A percentile compares a stretch with the other conserved stretches of the same genome.
phyloP scores from a whole-genome alignment of 2,797 vertebrate species.

The Anas georgica region DNA sequence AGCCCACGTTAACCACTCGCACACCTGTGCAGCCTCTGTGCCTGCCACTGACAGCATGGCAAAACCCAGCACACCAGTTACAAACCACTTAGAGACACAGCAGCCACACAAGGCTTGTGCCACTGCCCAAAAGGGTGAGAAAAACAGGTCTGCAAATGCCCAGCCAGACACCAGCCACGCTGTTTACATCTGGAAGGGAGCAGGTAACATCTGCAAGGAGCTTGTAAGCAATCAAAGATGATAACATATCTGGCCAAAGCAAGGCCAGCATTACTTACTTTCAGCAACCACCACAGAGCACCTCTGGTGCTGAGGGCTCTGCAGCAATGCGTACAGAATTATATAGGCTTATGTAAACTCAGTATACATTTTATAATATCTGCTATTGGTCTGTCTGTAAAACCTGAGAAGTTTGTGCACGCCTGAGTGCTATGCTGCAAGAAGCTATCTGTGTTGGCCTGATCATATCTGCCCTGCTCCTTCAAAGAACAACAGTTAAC shows the following conservation, averaged over 20 bases:
- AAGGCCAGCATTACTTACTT: not conserved
- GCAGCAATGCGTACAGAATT: not conserved
- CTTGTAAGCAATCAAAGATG: not conserved
- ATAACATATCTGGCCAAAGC: not conserved
- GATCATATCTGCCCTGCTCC: not conserved
- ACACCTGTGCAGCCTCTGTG: not conserved
- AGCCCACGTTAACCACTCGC: not conserved
- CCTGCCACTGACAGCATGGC: rapidly evolving
- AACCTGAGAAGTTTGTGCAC: not conserved
- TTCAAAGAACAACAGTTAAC: not conserved
- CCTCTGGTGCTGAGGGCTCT: not conserved
- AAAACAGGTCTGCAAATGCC: not conserved
- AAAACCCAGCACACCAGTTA: not conserved
- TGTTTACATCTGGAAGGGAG: not conserved
- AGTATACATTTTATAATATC: not conserved
- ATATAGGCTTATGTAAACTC: not conserved
- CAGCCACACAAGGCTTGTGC: not conserved
- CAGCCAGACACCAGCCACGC: not conserved
- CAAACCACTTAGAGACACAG: rapidly evolving
- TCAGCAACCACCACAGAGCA: not conserved
- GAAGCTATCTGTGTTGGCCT: not conserved
- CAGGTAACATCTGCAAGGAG: not conserved
- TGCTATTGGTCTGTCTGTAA: not conserved
- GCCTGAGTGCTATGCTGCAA: not conserved
- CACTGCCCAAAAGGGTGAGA: not conserved